Base-by-base conservation (phyloP, 2,113 vertebrate genomes). In the Equus przewalskii region DNA sequence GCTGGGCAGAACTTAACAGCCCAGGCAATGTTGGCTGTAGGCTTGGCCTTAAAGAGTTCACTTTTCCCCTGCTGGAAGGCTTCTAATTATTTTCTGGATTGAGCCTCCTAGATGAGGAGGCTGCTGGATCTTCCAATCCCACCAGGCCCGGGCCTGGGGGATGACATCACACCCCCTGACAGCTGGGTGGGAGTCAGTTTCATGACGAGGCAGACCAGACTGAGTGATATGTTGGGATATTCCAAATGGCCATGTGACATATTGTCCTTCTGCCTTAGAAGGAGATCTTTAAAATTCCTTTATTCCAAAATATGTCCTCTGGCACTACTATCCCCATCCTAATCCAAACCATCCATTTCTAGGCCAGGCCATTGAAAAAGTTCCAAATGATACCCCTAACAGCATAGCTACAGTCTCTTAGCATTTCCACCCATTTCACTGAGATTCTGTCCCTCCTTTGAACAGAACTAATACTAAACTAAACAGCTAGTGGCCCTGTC, bases 31-130 rank as follows among this genome's bases (percentile, higher is more conserved):
- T 73, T 96, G 79, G 44, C 83, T 67, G 1, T 36, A 83, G 60
- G 33, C 67, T 76, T 96, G 44, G 72, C 75, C 75, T 97, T 65
- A 44, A 44, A 70, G 93, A 69, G 54, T 79, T 97, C 67, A 95
- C 36, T 79, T 81, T 80, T 93, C 36, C 12, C 11, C 18, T 92
- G 4, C 62, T 96, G n/a, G n/a, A 96, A 87, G 62, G 4, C 15
- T 89, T 28, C 58, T 86, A 73, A 58, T 89, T 95, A 62, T 92
- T 93, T 88, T 92, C 78, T 81, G 21, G 30, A 80, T 46, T 87
- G 21, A 90, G 24, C 30, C 46, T 83, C 18, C 28, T 79, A 44
- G 76, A 78, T 6, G 7, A 5, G 44, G 12, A 89, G 36, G 30
- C 36, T 60, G 41, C 58, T 91, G 67, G n/a, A 36, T 96, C 73